Percentiles rank a stretch among this genome's conserved stretches.
These are phyloP conservation scores for Parapsyche elsis DNA, from an alignment of 1,140 invertebrate species.

Conservation along the genomic window DNA sequence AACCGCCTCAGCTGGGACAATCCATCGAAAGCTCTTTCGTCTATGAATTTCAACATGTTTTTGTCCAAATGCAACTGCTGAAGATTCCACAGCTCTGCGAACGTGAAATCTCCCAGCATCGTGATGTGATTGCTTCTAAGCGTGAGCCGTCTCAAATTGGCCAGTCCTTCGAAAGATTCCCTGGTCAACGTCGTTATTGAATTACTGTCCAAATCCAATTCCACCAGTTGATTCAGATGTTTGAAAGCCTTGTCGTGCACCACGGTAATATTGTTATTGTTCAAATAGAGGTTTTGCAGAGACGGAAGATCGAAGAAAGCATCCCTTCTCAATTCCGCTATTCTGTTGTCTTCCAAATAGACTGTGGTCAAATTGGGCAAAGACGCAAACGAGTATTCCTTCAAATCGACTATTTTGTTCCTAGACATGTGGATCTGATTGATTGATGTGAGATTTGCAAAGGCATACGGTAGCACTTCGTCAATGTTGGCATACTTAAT, in stretches of 20 bases:
- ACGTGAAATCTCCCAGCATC: conserved; percentile 78
- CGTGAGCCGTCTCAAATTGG: conserved; percentile 73
- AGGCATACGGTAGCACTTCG: conserved; percentile 74
- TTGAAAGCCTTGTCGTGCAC: conserved; percentile 78
- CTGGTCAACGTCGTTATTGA: conserved; percentile 75
- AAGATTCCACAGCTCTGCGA: conserved; percentile 78
- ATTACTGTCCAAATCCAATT: conserved; percentile 78
- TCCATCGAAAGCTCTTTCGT: conserved; percentile 77
- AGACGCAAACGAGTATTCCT: conserved; percentile 75
- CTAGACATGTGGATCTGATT: conserved; percentile 74
- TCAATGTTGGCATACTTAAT: conserved; percentile 78
- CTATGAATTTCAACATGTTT: conserved; percentile 75
- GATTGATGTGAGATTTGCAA: conserved; percentile 76
- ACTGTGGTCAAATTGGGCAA: conserved; percentile 74
- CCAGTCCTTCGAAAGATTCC: conserved; percentile 77
- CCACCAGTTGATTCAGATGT: conserved; percentile 72
- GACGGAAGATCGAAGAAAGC: conserved; percentile 77
- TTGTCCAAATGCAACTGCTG: conserved; percentile 77
- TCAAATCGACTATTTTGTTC: conserved; percentile 74
- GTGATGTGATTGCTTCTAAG: conserved; percentile 76
- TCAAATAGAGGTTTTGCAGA: conserved; percentile 74
- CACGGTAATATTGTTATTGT: conserved; percentile 78
- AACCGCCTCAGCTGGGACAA: conserved; percentile 75
- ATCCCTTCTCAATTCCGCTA: conserved; percentile 75
- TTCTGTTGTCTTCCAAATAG: conserved; percentile 77